Conservation (phyloP, 2,888 invertebrate genomes). For the Coenonympha glycerion region DNA sequence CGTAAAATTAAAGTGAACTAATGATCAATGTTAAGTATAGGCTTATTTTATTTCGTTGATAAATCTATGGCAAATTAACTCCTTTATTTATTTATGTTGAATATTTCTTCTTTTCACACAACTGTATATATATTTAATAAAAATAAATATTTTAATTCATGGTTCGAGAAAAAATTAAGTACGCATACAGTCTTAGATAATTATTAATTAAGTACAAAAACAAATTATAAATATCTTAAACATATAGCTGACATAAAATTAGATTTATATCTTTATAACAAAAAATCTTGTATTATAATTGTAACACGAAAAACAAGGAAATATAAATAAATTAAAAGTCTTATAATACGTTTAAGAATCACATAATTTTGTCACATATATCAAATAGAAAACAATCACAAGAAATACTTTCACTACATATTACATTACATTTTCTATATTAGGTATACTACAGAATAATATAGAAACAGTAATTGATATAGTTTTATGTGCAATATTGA, state of each 20-base stretch:
- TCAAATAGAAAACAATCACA: background rate
- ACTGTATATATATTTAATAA: no score
- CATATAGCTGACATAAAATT: no score
- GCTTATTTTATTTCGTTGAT: slow-evolving; percentile 19
- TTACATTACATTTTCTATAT: no score
- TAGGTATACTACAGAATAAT: background rate
- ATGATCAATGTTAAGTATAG: background rate
- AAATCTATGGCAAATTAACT: slow-evolving; percentile 16
- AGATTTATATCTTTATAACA: background rate
- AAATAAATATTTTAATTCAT: background rate
- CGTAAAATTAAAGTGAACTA: background rate
- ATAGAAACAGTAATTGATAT: slow-evolving; percentile 8
- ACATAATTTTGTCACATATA: background rate
- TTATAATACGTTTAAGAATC: background rate
- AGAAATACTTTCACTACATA: no score
- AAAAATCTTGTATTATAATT: no score
- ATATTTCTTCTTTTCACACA: no score
- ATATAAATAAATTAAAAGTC: background rate
- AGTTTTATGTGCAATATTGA: slow-evolving; percentile 26
- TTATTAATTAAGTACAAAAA: background rate
- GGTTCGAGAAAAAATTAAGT: background rate
- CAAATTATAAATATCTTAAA: background rate
- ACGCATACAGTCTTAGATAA: background rate
- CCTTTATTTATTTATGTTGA: background rate
- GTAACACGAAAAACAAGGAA: background rate